Evolutionary conservation across 1,140 invertebrate species (phyloP).

Genomic region (Chironomus striatipennis): DNA sequence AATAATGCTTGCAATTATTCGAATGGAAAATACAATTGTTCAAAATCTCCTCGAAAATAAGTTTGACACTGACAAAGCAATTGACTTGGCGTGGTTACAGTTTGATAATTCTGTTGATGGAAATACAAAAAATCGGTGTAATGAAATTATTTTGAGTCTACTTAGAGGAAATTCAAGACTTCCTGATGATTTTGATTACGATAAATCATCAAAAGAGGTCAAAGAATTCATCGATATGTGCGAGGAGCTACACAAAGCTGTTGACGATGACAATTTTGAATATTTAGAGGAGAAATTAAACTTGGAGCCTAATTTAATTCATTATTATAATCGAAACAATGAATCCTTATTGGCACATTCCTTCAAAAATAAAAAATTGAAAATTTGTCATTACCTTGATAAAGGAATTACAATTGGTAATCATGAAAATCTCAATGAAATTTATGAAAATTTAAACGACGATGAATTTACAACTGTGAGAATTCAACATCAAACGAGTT

Average conservation of each 20-base stretch:
- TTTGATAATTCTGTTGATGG: neutral
- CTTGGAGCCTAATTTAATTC: neutral
- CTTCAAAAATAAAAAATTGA: too few relatives aligned
- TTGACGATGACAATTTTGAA: neutral
- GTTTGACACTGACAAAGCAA: neutral
- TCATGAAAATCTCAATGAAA: neutral
- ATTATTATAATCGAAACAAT: neutral
- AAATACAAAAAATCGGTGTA: neutral
- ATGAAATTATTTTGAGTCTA: neutral
- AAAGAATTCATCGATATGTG: neutral
- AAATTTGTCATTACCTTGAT: neutral
- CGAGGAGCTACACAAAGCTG: neutral
- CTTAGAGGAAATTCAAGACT: neutral
- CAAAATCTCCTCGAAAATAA: neutral
- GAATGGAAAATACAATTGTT: neutral
- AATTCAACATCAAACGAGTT: neutral
- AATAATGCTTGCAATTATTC: neutral
- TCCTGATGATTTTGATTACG: neutral
- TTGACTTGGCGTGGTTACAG: neutral
- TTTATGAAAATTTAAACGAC: neutral
- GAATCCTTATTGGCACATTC: too few relatives aligned
- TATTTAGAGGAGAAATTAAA: neutral
- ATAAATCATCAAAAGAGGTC: neutral
- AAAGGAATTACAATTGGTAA: neutral
- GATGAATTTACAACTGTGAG: too few relatives aligned